A percentile compares a stretch with the other conserved stretches of the same genome.
These are phyloP conservation scores for Epirrita christyi DNA, from an alignment of 2,888 invertebrate genomes.

Conservation along the genomic window DNA sequence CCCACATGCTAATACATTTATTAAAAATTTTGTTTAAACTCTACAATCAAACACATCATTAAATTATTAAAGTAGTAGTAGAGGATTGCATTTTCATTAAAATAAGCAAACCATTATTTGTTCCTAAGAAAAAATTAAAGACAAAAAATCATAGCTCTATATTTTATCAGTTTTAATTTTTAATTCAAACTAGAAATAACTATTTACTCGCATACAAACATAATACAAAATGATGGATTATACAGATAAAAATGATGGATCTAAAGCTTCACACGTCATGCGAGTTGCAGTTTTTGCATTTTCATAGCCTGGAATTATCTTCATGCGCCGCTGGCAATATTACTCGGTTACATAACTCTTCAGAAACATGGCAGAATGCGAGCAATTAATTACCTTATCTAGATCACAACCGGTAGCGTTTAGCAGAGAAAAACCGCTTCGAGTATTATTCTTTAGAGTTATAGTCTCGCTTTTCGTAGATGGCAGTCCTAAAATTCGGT, in stretches of 20 bases:
- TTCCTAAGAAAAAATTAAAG: too few species aligned
- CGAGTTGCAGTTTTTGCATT: conserved; percentile 20
- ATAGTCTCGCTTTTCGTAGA: conserved; percentile 61
- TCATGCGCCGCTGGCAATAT: conserved; percentile 29
- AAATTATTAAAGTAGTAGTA: too few species aligned
- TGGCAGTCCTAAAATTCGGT: conserved; percentile 42
- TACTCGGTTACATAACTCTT: conserved; percentile 33
- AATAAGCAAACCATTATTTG: background rate
- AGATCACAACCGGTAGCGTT: conserved; percentile 38
- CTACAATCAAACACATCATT: too few species aligned
- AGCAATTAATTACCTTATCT: conserved; percentile 45
- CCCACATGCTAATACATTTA: background rate
- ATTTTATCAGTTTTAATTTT: background rate
- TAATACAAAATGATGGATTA: background rate
- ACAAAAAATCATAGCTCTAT: too few species aligned
- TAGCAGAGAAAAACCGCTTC: conserved; percentile 39
- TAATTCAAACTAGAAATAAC: background rate
- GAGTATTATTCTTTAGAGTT: conserved; percentile 45
- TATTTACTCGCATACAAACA: background rate
- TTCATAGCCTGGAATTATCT: conserved; percentile 28
- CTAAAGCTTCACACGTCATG: conserved; percentile 17
- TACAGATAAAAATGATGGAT: conserved; percentile 4
- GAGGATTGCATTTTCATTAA: too few species aligned
- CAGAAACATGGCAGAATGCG: conserved; percentile 35
- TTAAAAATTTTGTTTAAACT: too few species aligned